Percentiles rank a stretch among this genome's conserved stretches.
Evolutionary conservation across 2,888 invertebrate genomes (phyloP).

Genomic region (Nesidiocoris tenuis): DNA sequence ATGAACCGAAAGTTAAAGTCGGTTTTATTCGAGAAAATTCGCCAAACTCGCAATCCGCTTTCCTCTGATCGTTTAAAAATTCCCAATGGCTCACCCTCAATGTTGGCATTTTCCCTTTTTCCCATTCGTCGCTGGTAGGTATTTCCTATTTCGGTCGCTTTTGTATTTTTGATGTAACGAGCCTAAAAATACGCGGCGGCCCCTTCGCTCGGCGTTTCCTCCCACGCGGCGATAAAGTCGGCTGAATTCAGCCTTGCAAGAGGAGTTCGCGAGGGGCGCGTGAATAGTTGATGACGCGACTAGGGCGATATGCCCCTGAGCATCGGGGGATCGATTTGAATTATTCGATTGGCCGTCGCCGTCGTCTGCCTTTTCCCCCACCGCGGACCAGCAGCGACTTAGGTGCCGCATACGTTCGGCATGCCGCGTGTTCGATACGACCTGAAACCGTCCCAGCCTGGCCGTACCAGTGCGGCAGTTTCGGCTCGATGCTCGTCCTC

Average conservation of each 20-base stretch:
- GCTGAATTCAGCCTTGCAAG: not conserved
- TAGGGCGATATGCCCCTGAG: slow-evolving; percentile 20
- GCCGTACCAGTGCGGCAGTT: not conserved
- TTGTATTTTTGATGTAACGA: not conserved
- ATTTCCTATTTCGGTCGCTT: not conserved
- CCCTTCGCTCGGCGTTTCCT: not conserved
- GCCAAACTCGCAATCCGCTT: too few relatives aligned
- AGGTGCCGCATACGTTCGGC: not conserved
- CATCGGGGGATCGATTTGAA: slow-evolving; percentile 33
- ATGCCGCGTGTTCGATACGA: slow-evolving; percentile 20
- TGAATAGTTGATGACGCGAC: slow-evolving; percentile 33
- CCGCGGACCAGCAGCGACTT: not conserved
- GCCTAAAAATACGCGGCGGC: not conserved
- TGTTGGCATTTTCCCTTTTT: too few relatives aligned
- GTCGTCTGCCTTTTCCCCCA: not conserved
- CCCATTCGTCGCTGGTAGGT: too few relatives aligned
- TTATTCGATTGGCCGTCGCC: slow-evolving; percentile 30
- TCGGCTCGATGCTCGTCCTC: too few relatives aligned
- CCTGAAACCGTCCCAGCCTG: not conserved
- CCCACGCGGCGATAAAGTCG: not conserved
- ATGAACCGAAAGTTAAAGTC: too few relatives aligned
- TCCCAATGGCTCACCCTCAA: too few relatives aligned
- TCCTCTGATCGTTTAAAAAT: too few relatives aligned
- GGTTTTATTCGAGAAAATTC: too few relatives aligned
- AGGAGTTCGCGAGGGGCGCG: not conserved